A percentile compares a stretch with the other conserved stretches of the same genome.
These are phyloP conservation scores for Rhingia rostrata DNA, from an alignment of 2,888 invertebrate species.

Conservation along the genomic window DNA sequence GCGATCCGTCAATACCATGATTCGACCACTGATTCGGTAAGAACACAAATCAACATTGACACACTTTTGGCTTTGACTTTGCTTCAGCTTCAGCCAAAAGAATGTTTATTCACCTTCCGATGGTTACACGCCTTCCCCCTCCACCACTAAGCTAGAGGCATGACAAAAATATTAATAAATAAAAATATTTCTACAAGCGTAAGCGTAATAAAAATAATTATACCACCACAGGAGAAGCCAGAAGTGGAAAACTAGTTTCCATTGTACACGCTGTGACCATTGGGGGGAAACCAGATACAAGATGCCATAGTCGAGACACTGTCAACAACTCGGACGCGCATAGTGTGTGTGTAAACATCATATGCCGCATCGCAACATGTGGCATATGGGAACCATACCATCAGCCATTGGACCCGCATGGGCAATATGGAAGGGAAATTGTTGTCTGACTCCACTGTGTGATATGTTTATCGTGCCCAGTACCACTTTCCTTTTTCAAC, in stretches of 20 bases:
- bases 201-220: constrained; percentile 49
- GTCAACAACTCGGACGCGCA: constrained; percentile 45
- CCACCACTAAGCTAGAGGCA: constrained; percentile 10
- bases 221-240: background rate
- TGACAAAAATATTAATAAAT: constrained; percentile 68
- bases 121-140: background rate
- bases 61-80: constrained; percentile 50
- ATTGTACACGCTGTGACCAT: constrained; percentile 15
- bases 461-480: constrained; percentile 61
- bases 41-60: constrained; percentile 66
- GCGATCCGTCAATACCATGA: constrained; percentile 41
- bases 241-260: constrained; percentile 65
- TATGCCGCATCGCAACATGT: constrained; percentile 45
- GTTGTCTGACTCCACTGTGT: constrained; percentile 54
- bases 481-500: constrained; percentile 70
- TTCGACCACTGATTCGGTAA: constrained; percentile 37
- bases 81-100: constrained; percentile 31
- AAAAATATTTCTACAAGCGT: constrained; percentile 45
- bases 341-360: constrained; percentile 57
- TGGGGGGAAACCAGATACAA: constrained; percentile 53
- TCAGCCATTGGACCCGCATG: constrained; percentile 16
- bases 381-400: constrained; percentile 42
- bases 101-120: constrained; percentile 28
- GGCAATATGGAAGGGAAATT: constrained; percentile 71
- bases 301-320: constrained; percentile 44